Evolutionary conservation across 2,113 vertebrate genomes (phyloP), one percentile per base, ranked within the genome.

Genomic region (Antechinus stuartii): DNA sequence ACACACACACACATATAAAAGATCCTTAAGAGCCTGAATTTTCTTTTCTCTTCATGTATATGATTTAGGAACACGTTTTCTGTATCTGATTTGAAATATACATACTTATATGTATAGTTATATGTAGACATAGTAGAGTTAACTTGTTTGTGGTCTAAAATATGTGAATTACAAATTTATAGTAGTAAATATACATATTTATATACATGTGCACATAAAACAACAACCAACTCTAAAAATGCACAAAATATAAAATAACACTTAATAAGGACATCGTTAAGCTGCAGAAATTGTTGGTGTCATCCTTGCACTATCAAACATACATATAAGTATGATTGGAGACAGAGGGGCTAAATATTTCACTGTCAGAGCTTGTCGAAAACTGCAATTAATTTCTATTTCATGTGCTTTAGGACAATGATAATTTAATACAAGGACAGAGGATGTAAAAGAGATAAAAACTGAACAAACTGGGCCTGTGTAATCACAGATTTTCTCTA

Each of bases 261-360:
- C 46, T 95, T 97, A 98, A 93, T 96, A 97, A 98, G 97, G 93
- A 94, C 94, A 98, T 95, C 93, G 98, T 97, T 98, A 98, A 98
- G 97, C 98, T 94, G 94, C 95, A 97, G 98, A 97, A 96, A 98
- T 96, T 97, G 97, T 91, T 96, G 97, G 98, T 99, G 98, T 99
- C 98, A 98, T 98, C 98, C 98, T 98, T 97, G 97, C 96, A 94
- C 98, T 97, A 98, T 98, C 98, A 98, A 98, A 98, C 98, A 98
- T 95, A 99, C 98, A 98, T 98, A 98, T 98, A 99, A 99, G 99
- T 99, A 99, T 99, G 99, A 99, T 91, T 99, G 98, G 98, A 99
- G 99, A 99, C 99, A 99, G 99, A 99, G 98, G 98, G 98, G 98
- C 98, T 98, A 99, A 99, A 99, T 99, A 99, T 99, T 99, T 99